Conservation (phyloP, 2,888 invertebrate species). For the Eueremaeus valkanovi region DNA sequence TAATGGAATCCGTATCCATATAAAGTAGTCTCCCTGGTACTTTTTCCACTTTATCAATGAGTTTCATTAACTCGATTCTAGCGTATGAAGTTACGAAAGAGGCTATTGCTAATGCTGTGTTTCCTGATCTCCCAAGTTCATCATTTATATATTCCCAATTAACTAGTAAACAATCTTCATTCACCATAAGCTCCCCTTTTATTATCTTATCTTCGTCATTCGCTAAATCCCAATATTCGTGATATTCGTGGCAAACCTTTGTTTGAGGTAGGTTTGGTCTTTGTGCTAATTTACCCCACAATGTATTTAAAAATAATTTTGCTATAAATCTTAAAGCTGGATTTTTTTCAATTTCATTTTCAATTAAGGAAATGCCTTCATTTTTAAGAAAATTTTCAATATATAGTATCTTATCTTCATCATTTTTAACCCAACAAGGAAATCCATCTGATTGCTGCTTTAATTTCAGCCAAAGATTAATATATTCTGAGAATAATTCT, state of each 20-base stretch:
- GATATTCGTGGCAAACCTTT: slow-evolving; percentile 40
- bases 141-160: slow-evolving; percentile 10
- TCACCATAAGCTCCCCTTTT: background rate
- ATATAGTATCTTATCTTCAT: slow-evolving; percentile 46
- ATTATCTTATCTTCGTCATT: background rate
- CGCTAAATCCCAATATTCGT: slow-evolving; percentile 38
- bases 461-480: slow-evolving; percentile 48
- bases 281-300: slow-evolving; percentile 48
- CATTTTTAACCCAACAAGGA: slow-evolving; percentile 46
- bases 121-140: background rate
- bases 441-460: slow-evolving; percentile 49
- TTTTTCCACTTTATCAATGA: slow-evolving; percentile 49
- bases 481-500: slow-evolving; percentile 48
- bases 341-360: slow-evolving; percentile 45
- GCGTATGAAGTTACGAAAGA: slow-evolving; percentile 42
- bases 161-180: background rate
- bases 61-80: slow-evolving; percentile 50
- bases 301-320: slow-evolving; percentile 46
- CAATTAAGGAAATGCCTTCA: slow-evolving; percentile 44
- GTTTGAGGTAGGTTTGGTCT: slow-evolving; percentile 39
- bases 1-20: slow-evolving; percentile 52
- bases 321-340: slow-evolving; percentile 44
- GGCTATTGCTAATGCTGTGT: slow-evolving; percentile 35
- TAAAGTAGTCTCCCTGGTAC: slow-evolving; percentile 49
- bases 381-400: slow-evolving; percentile 37